Percentiles rank a stretch among this genome's conserved stretches.
These are phyloP conservation scores for Sipha maydis DNA, from an alignment of 2,888 invertebrate species.

Conservation along the genomic window DNA sequence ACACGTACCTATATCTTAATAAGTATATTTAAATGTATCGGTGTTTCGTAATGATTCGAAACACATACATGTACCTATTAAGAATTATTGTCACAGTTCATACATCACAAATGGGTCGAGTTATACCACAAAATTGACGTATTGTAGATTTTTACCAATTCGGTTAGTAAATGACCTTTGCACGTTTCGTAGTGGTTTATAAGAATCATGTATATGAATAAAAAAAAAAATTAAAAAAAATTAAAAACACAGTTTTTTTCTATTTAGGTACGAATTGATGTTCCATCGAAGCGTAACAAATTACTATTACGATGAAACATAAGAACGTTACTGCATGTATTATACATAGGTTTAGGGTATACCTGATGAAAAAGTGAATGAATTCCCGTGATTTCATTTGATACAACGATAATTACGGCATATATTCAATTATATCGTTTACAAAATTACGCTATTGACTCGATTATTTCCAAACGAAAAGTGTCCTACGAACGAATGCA, in stretches of 20 bases:
- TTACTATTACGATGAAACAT: not conserved
- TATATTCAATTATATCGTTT: no score
- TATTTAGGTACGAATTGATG: slow-evolving; percentile 2
- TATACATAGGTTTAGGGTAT: no score
- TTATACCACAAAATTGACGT: slow-evolving; percentile 32
- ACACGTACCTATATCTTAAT: not conserved
- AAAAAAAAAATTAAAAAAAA: not conserved
- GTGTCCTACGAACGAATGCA: no score
- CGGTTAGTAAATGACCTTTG: slow-evolving; percentile 20
- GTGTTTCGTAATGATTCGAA: not conserved
- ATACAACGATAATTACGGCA: no score
- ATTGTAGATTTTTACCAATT: not conserved
- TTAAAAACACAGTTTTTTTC: not conserved
- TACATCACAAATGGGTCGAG: slow-evolving; percentile 9
- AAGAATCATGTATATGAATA: not conserved
- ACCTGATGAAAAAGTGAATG: no score
- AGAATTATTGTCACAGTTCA: slow-evolving; percentile 6
- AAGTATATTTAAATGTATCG: not conserved
- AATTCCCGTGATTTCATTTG: no score
- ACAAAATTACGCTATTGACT: no score
- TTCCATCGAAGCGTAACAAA: slow-evolving; percentile 14
- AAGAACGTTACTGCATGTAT: no score
- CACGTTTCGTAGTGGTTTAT: slow-evolving; percentile 38
- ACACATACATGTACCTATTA: not conserved
- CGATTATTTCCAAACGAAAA: no score